Evolutionary conservation across 2,113 vertebrate genomes (phyloP).

Genomic region (Abramis brama): DNA sequence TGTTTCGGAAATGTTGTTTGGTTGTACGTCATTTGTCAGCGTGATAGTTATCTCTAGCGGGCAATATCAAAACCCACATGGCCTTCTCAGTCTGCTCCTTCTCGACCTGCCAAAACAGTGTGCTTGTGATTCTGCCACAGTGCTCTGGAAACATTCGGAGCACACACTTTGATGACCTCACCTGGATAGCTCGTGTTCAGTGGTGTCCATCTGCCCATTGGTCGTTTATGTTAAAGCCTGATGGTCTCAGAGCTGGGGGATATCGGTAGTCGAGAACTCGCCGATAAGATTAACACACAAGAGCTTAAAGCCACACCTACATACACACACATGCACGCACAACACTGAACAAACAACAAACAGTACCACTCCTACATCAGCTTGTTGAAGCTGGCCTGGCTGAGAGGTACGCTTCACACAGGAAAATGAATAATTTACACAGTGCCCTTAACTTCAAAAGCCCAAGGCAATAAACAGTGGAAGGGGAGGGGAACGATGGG

Average conservation of each 20-base stretch:
- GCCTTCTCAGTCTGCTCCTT: constrained; percentile 39
- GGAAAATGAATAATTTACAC: constrained; percentile 77
- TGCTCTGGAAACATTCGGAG: constrained; percentile 28
- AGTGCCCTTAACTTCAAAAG: constrained; percentile 74
- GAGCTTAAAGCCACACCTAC: constrained; percentile 39
- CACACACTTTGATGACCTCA: constrained; percentile 36
- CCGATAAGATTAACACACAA: constrained; percentile 40
- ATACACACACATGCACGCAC: constrained; percentile 39
- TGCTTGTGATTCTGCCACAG: neutral
- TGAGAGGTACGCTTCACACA: constrained; percentile 68
- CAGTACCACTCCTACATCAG: constrained; percentile 54
- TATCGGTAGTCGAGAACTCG: neutral
- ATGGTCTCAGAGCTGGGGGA: neutral
- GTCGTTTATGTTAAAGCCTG: neutral
- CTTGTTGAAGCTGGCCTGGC: constrained; percentile 64
- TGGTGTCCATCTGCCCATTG: neutral
- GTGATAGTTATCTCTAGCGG: constrained; percentile 39
- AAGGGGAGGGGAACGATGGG: constrained; percentile 44
- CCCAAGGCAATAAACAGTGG: constrained; percentile 69
- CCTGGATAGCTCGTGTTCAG: constrained; percentile 19
- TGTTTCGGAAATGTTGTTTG: constrained; percentile 7
- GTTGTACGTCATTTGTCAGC: constrained; percentile 40
- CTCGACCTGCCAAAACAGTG: constrained; percentile 27
- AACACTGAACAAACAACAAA: constrained; percentile 50
- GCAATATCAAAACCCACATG: constrained; percentile 36